phyloP scores from a whole-genome alignment of 2,797 vertebrate species.

The Kryptolebias ocellatus region DNA sequence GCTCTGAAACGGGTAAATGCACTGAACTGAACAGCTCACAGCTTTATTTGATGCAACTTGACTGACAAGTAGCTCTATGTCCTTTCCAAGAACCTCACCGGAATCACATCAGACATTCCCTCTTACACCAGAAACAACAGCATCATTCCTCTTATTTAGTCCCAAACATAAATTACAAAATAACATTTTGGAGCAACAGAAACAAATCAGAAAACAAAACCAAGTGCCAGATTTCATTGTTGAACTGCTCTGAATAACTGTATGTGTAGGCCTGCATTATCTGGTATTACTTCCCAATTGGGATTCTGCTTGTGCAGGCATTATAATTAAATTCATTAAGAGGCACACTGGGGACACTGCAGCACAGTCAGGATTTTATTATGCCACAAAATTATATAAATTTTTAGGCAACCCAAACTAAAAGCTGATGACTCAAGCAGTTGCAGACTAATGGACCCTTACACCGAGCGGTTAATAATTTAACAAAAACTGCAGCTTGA shows the following conservation, averaged over 20 bases:
- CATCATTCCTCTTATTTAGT: too few species aligned
- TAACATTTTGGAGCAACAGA: neutral
- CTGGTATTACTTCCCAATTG: slow-evolving; percentile 24
- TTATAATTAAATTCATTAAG: slow-evolving; percentile 40
- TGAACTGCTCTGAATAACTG: slow-evolving; percentile 1
- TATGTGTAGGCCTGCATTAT: neutral
- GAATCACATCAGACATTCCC: slow-evolving; percentile 12
- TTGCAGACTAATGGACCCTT: slow-evolving; percentile 10
- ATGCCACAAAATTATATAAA: slow-evolving; percentile 29
- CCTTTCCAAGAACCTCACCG: slow-evolving; percentile 12
- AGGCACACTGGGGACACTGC: slow-evolving; percentile 13
- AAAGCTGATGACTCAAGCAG: slow-evolving; percentile 21
- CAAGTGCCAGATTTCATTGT: slow-evolving; percentile 13
- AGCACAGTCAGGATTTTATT: slow-evolving; percentile 33
- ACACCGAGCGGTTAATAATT: slow-evolving; percentile 21
- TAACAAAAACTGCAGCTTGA: slow-evolving; percentile 6
- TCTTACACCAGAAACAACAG: too few species aligned
- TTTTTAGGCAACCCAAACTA: slow-evolving; percentile 14
- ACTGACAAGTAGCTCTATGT: slow-evolving; percentile 18
- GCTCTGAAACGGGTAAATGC: slow-evolving; percentile 13
- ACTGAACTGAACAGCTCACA: slow-evolving; percentile 11
- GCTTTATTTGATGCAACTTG: neutral
- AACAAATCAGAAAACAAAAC: slow-evolving; percentile 4
- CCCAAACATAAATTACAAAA: neutral
- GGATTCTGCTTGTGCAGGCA: slow-evolving; percentile 27